Evolutionary conservation across 2,797 vertebrate genomes (phyloP), one percentile per base, ranked within the genome.

Genomic region (Anas bernieri): DNA sequence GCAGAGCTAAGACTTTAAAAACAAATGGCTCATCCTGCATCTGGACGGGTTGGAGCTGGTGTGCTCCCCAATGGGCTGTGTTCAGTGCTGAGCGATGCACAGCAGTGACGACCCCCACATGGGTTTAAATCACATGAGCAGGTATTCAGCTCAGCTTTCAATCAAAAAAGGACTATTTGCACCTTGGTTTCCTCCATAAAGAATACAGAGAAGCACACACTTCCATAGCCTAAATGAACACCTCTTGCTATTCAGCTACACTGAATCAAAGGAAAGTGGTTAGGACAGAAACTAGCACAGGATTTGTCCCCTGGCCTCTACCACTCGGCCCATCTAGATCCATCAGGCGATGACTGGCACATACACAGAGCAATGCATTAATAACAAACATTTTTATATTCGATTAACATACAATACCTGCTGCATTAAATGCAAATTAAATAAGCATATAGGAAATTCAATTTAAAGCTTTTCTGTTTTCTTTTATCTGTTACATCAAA

Each of bases 401-500:
- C 9, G 8, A 52, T 75, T 61, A 17, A 43, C 55, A 87, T 66
- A 86, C 64, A 88, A 59, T 93, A 94, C 62, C 81, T 83, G 39
- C 63, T 73, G 55, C 68, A 92, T 73, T 93, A 84, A 79, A 95
- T 84, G 68, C 55, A 90, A 93, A 91, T 92, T 83, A 92, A 96
- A 75, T 67, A 93, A 31, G 46, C 55, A 82, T 48, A 79, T 79
- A 77, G 12, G 67, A 91, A 90, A 94, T 87, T 92, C 28, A 95
- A 87, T 93, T 89, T 92, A 94, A 96, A 96, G 78, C 67, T 86
- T 3, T 95, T 86, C 76, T 91, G 59, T 73, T 96, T 95, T 91
- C 85, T 96, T 97, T 96, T 94, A 94, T 96, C 85, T 88, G 20
- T 78, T 94, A 89, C 70, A 93, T 94, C 88, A 96, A 96, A 94